A percentile compares a stretch with the other conserved stretches of the same genome.
Evolutionary conservation across 1,140 invertebrate genomes (phyloP).

Genomic region (Charaxes varanes): DNA sequence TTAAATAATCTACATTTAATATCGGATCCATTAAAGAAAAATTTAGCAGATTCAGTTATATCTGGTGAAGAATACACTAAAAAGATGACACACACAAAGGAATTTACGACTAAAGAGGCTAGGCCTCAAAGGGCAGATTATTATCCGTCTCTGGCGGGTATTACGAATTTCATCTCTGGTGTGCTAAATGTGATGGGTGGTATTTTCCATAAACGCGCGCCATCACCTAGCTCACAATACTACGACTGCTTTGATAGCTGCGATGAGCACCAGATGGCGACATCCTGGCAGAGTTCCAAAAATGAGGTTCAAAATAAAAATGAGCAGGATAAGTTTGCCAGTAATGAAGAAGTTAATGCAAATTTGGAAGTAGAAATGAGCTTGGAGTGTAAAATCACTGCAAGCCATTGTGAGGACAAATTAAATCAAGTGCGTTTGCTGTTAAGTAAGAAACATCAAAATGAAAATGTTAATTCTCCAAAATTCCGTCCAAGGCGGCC

Average conservation of each 20-base stretch:
- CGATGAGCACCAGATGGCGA: slow-evolving; percentile 26
- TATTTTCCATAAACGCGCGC: slow-evolving; percentile 37
- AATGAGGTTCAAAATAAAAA: slow-evolving; percentile 49
- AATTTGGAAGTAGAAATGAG: slow-evolving; percentile 32
- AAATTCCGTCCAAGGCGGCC: slow-evolving; percentile 20
- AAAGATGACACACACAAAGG: slow-evolving; percentile 25
- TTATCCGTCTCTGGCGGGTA: slow-evolving; percentile 27
- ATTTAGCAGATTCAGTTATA: slow-evolving; percentile 50
- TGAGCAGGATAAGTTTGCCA: slow-evolving; percentile 25
- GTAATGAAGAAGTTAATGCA: slow-evolving; percentile 24
- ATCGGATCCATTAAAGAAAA: slow-evolving; percentile 52
- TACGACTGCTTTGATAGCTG: slow-evolving; percentile 39
- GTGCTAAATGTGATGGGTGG: slow-evolving; percentile 40
- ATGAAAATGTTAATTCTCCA: slow-evolving; percentile 12
- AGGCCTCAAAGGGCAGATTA: slow-evolving; percentile 20
- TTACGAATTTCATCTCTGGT: slow-evolving; percentile 44
- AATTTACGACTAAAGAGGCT: slow-evolving; percentile 21
- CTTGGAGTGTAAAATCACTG: slow-evolving; percentile 26
- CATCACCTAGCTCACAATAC: slow-evolving; percentile 32
- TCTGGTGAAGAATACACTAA: slow-evolving; percentile 26
- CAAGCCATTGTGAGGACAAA: slow-evolving; percentile 41
- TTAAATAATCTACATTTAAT: slow-evolving; percentile 41
- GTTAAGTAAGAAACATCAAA: slow-evolving; percentile 23
- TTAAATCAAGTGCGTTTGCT: slow-evolving; percentile 35
- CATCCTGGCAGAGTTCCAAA: slow-evolving; percentile 42